A percentile compares a stretch with the other conserved stretches of the same genome.
phyloP scores from a whole-genome alignment of 2,888 invertebrate species.

The Tillus elongatus region DNA sequence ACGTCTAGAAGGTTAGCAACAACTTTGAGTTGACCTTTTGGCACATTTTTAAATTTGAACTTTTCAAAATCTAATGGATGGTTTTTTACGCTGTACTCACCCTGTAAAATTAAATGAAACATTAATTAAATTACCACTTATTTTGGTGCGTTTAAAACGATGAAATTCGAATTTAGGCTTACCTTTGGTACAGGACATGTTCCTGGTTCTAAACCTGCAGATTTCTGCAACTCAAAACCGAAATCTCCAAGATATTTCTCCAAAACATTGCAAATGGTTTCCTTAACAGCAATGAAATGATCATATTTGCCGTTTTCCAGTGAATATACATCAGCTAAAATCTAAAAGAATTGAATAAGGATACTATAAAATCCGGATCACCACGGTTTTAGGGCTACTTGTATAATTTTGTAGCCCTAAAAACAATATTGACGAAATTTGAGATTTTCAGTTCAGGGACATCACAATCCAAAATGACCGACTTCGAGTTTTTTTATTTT shows the following conservation, averaged over 20 bases:
- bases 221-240: conserved; percentile 21
- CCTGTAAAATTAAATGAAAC: conserved; percentile 17
- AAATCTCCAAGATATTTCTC: conserved; percentile 24
- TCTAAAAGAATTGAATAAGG: too few relatives aligned
- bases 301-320: conserved; percentile 21
- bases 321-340: conserved; percentile 16
- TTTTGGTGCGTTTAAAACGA: conserved; percentile 5
- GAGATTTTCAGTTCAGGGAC: too few relatives aligned
- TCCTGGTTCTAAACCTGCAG: conserved; percentile 21
- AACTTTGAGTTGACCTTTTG: conserved; percentile 20
- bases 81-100: conserved; percentile 23
- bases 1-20: conserved; percentile 16
- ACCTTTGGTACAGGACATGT: conserved; percentile 25
- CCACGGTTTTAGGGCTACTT: too few relatives aligned
- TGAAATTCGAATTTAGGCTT: conserved; percentile 9
- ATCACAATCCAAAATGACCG: too few relatives aligned
- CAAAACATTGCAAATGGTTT: conserved; percentile 18
- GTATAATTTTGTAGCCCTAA: too few relatives aligned
- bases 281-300: conserved; percentile 21
- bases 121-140: conserved; percentile 7
- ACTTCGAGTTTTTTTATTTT: too few relatives aligned
- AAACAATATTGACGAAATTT: too few relatives aligned
- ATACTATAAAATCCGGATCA: too few relatives aligned
- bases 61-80: conserved; percentile 21
- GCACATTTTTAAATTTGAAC: conserved; percentile 22